Percentiles rank a stretch among this genome's conserved stretches.
These are phyloP conservation scores for Lordiphosa stackelbergi DNA, from an alignment of 1,140 invertebrate species.

Conservation along the genomic window DNA sequence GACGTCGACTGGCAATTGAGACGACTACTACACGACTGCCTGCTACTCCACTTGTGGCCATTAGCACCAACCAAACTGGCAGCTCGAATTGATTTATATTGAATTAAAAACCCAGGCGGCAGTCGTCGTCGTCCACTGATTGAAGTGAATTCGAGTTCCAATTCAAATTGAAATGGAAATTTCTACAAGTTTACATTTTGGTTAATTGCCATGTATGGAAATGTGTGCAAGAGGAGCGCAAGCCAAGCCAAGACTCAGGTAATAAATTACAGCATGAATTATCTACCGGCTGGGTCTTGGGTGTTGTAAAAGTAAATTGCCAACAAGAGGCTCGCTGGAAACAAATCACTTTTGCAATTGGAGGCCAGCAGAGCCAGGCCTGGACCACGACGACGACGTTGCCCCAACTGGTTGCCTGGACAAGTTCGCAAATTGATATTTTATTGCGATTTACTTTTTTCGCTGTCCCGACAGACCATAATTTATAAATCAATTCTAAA, in stretches of 20 bases:
- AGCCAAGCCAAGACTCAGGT: constrained; percentile 1
- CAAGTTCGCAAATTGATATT: constrained; percentile 55
- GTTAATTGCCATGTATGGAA: constrained; percentile 52
- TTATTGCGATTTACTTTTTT: constrained; percentile 51
- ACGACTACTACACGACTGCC: constrained; percentile 14
- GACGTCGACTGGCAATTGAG: constrained; percentile 40
- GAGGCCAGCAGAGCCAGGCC: constrained; percentile 1
- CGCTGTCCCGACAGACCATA: constrained; percentile 13
- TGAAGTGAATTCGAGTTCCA: constrained; percentile 41
- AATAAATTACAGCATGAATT: constrained; percentile 56
- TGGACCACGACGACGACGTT: neutral
- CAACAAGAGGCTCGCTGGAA: constrained; percentile 28
- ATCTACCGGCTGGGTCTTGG: constrained; percentile 27
- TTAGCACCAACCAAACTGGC: constrained; percentile 36
- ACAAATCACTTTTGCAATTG: constrained; percentile 55
- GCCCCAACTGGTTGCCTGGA: constrained; percentile 14
- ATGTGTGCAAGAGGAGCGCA: constrained; percentile 13
- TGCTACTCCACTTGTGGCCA: constrained; percentile 48
- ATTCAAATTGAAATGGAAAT: constrained; percentile 29
- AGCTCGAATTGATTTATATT: constrained; percentile 55
- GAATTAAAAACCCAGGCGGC: constrained; percentile 34
- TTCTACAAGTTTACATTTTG: constrained; percentile 35
- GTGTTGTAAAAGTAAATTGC: constrained; percentile 56
- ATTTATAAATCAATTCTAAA: constrained; percentile 50
- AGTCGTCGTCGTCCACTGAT: constrained; percentile 26